Evolutionary conservation across 2,797 vertebrate genomes (phyloP).

Genomic region (Aldrovandia affinis): DNA sequence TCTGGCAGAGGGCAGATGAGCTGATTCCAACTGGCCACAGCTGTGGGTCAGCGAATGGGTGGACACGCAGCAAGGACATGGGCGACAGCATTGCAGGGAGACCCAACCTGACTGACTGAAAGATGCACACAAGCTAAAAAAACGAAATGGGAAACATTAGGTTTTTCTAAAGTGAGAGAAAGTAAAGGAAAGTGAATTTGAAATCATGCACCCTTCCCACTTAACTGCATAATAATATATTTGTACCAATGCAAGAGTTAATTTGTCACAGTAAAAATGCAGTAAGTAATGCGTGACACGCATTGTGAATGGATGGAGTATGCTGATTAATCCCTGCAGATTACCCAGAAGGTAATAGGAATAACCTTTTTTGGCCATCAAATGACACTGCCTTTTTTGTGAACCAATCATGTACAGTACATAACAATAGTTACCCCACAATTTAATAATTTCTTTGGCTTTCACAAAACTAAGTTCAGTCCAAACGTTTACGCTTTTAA

Average conservation of each 20-base stretch:
- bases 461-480: too few species aligned
- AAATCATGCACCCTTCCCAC: not conserved
- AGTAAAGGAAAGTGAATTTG: not conserved
- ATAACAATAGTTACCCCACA: too few species aligned
- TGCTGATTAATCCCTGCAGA: too few species aligned
- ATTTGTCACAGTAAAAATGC: not conserved
- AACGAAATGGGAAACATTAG: not conserved
- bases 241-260: not conserved
- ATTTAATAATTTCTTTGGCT: too few species aligned
- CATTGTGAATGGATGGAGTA: too few species aligned
- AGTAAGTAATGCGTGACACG: not conserved
- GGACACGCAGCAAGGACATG: not conserved
- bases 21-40: not conserved
- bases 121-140: not conserved
- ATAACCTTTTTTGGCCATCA: too few species aligned
- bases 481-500: too few species aligned
- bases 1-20: not conserved
- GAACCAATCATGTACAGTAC: too few species aligned
- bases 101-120: not conserved
- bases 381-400: too few species aligned
- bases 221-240: not conserved
- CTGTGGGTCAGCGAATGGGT: not conserved
- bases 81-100: not conserved
- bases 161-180: not conserved
- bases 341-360: too few species aligned